Evolutionary conservation across 1,140 invertebrate genomes (phyloP).

Genomic region (Cardiocondyla obscurior): DNA sequence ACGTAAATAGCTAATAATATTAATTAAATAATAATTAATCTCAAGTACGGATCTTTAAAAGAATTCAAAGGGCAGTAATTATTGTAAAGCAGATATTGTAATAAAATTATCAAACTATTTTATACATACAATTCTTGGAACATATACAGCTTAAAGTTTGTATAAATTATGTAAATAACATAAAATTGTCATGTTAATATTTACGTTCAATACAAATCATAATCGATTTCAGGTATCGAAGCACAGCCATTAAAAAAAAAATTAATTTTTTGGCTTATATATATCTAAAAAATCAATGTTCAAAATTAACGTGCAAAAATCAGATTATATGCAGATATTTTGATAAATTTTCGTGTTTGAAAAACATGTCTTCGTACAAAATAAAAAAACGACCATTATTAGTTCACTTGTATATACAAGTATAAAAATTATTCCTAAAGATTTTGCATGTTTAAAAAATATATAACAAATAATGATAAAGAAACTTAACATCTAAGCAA

Average conservation of each 20-base stretch:
- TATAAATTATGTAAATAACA: conserved; percentile 1
- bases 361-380: conserved; percentile 18
- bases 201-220: conserved; percentile 9
- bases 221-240: conserved; percentile 24
- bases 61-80: background rate
- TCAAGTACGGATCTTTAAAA: background rate
- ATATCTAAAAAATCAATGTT: background rate
- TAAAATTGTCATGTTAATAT: conserved; percentile 41
- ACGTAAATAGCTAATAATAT: background rate
- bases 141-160: conserved; percentile 2
- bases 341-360: background rate
- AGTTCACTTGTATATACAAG: background rate
- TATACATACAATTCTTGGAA: background rate
- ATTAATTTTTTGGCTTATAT: background rate
- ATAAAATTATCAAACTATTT: conserved; percentile 11
- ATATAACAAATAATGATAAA: conserved; percentile 41
- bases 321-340: background rate
- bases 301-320: background rate
- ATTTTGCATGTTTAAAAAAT: conserved; percentile 9
- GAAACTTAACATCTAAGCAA: conserved; percentile 66
- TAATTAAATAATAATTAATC: background rate
- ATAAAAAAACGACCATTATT: background rate
- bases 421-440: conserved; percentile 40
- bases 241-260: conserved; percentile 48
- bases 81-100: background rate